Base-by-base conservation (phyloP, 1,140 invertebrate species). In the Cecropterus lyciades region DNA sequence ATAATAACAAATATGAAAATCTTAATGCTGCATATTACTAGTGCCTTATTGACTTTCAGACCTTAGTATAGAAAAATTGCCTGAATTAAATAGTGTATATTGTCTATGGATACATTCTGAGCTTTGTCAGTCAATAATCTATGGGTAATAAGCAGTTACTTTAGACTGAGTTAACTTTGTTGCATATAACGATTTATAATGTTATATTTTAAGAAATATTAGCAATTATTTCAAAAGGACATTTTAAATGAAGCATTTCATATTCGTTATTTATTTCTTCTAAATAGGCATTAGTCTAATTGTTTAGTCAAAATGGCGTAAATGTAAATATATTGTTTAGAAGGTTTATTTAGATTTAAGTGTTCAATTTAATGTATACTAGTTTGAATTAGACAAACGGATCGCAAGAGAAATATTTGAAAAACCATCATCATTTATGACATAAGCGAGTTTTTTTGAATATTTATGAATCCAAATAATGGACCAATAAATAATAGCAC, bases 211-310 rank as follows among this genome's bases (percentile, higher is more conserved):
- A 84, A 82, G 81, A 84, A 75, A 81, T 84, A 76, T 78, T 82
- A 85, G 79, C 67, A 73, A 83, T 82, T 85, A 82, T 75, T 85
- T 85, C 75, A 80, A 88, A 90, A 80, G 74, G 74, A 84, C 82
- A 87, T 85, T 85, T 88, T 86, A 77, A 87, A 87, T 82, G 72
- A 81, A 86, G 82, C 85, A 87, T 91, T 90, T 90, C 85, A 90
- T 90, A 90, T 89, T 90, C 82, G 86, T 91, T 89, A 91, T 89
- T 91, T 91, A 91, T 91, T 89, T 84, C 80, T 82, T 86, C 75
- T 87, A 85, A 79, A 87, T 87, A 87, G 84, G 82, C 79, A 82
- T 89, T 89, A 88, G 82, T 85, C 70, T 89, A 89, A 89, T 85
- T 89, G 80, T 83, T 89, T 91, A 89, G 86, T 89, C 82, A 85